Evolutionary conservation across 2,888 invertebrate genomes (phyloP), one percentile per base, ranked within the genome.

Genomic region (Drosophila subsilvestris): DNA sequence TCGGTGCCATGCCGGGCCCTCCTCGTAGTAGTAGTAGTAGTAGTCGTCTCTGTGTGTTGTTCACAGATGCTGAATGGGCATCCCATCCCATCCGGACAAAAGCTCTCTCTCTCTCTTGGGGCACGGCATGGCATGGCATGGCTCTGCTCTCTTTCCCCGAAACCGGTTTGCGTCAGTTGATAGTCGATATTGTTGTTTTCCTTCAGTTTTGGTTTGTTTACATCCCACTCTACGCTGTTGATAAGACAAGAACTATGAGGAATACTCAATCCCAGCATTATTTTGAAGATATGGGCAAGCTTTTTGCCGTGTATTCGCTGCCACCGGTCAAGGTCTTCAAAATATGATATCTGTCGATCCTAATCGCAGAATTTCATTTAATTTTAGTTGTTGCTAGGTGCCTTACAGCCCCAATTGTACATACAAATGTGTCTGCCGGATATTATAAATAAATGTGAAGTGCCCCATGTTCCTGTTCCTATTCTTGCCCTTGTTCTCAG

Each of bases 161-260:
- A 81, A 78, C 81, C 74, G 79, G 84, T 86, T 84, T 44, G 17
- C 20, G 66, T 65, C 74, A 73, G 81, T 79, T 79, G 37, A 7
- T 6, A 7, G 69, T 55, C 43, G 42, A 43, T 56, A 14, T 74
- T 58, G 81, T 53, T 55, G 71, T 76, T 76, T 86, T 84, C 79
- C 86, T 78, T 75, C 37, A 37, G 37, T 37, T 37, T 67, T 73
- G 74, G 69, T 79, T 84, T 86, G 84, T 86, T 86, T 79, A 84
- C 86, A 74, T 78, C 56, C 25, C 47, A 43, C 18, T 44, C 47
- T 50, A 32, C 54, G 18, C 49, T 54, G 61, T 62, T 84, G 81
- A 80, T 83, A 80, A 80, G 65, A 54, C 70, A 61, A 65, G 48
- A 74, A 70, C 63, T 44, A 45, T 32, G 3, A 54, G 37, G 32